A percentile compares a stretch with the other conserved stretches of the same genome.
Evolutionary conservation across 2,113 vertebrate genomes (phyloP).

Genomic region (Excalfactoria chinensis): DNA sequence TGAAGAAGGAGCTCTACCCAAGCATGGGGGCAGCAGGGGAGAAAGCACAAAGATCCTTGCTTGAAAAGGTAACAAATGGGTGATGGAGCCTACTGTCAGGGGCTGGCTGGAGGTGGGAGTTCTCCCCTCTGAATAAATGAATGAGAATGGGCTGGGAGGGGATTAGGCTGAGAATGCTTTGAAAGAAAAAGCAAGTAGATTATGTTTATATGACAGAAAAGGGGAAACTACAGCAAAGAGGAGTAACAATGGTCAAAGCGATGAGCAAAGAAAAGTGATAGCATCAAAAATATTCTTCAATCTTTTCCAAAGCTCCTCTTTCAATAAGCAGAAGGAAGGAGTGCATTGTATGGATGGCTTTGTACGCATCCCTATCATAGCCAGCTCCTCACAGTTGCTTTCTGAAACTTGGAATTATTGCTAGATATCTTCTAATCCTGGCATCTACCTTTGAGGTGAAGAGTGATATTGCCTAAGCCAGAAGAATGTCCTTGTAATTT

Average conservation of each 20-base stretch:
- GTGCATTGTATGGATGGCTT: slow-evolving; percentile 26
- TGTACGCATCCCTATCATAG: slow-evolving; percentile 27
- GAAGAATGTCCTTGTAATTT: not conserved
- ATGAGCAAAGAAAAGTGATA: slow-evolving; percentile 46
- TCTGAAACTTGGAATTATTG: slow-evolving; percentile 35
- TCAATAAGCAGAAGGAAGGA: slow-evolving; percentile 51
- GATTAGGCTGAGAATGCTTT: slow-evolving; percentile 67
- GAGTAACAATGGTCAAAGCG: slow-evolving; percentile 66
- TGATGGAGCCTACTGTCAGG: slow-evolving; percentile 70
- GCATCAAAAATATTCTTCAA: slow-evolving; percentile 65
- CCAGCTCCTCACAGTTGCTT: slow-evolving; percentile 43
- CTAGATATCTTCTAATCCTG: slow-evolving; percentile 29
- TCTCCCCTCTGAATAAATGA: slow-evolving; percentile 70
- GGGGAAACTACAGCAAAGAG: slow-evolving; percentile 60
- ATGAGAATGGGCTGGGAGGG: slow-evolving; percentile 72
- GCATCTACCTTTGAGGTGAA: slow-evolving; percentile 23
- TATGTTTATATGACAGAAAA: slow-evolving; percentile 72
- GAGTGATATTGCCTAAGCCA: not conserved
- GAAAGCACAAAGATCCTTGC: slow-evolving; percentile 72
- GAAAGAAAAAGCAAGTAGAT: slow-evolving; percentile 69
- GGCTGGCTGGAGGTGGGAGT: slow-evolving; percentile 72
- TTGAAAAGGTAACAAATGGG: slow-evolving; percentile 72
- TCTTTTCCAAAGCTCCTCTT: slow-evolving; percentile 60
- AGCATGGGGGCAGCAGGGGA: slow-evolving; percentile 72
- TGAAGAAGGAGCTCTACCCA: slow-evolving; percentile 71